Conservation (phyloP, 2,888 invertebrate species). For the Empis livida region DNA sequence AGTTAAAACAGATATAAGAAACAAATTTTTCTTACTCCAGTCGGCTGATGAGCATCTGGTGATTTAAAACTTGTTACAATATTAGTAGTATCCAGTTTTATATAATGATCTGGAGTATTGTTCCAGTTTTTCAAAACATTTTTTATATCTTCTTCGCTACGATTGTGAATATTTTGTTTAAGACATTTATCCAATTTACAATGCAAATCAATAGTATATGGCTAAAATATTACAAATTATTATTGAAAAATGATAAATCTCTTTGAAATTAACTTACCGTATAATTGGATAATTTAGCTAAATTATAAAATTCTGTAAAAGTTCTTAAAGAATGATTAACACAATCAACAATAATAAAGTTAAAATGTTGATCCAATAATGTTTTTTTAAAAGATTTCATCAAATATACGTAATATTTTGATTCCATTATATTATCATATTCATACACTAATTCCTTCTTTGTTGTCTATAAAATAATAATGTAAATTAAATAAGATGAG, state of each 20-base stretch:
- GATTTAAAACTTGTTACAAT: too few species aligned
- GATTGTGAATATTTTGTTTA: constrained; percentile 73
- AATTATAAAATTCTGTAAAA: constrained; percentile 81
- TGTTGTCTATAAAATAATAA: constrained; percentile 34
- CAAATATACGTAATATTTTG: constrained; percentile 65
- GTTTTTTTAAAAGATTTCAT: constrained; percentile 84
- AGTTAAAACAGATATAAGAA: too few species aligned
- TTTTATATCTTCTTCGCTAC: constrained; percentile 65
- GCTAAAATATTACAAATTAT: constrained; percentile 41
- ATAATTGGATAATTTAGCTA: constrained; percentile 47
- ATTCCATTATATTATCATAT: constrained; percentile 74
- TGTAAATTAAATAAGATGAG: constrained; percentile 3
- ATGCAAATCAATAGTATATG: constrained; percentile 81
- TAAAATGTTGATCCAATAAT: constrained; percentile 78
- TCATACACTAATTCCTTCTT: constrained; percentile 49
- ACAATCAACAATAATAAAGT: constrained; percentile 86
- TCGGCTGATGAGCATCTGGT: too few species aligned
- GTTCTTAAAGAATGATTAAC: constrained; percentile 69
- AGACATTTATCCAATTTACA: constrained; percentile 64
- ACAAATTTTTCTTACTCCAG: too few species aligned
- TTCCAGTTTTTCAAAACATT: constrained; percentile 59
- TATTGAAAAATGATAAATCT: not conserved
- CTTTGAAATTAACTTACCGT: constrained; percentile 22
- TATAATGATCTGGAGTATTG: constrained; percentile 66
- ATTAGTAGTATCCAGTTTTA: constrained; percentile 61